These are phyloP conservation scores for Erebia ligea DNA, from an alignment of 2,888 invertebrate species.

Conservation along the genomic window DNA sequence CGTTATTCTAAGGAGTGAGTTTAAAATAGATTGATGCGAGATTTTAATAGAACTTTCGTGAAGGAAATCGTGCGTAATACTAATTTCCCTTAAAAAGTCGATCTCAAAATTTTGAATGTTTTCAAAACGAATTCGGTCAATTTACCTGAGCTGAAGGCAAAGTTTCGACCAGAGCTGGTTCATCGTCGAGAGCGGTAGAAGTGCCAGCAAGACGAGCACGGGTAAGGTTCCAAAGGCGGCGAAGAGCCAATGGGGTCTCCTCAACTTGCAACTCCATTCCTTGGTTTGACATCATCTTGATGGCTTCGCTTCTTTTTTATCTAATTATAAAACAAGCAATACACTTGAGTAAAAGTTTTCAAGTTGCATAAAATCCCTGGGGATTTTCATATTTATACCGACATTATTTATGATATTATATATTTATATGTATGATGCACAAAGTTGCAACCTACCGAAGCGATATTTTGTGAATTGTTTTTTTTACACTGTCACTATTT, in stretches of 20 bases:
- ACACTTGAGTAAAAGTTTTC: not conserved
- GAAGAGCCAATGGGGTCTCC: slow-evolving; percentile 76
- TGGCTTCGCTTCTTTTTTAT: slow-evolving; percentile 16
- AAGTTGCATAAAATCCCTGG: not conserved
- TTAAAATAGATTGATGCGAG: not conserved
- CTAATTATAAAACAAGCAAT: slow-evolving; percentile 14
- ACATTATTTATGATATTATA: no score
- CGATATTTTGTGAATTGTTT: no score
- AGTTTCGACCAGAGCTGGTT: slow-evolving; percentile 69
- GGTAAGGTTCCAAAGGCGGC: slow-evolving; percentile 78
- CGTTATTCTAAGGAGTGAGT: not conserved
- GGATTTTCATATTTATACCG: no score
- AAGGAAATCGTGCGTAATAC: not conserved
- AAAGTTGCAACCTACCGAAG: no score
- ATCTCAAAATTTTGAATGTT: not conserved
- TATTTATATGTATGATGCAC: no score
- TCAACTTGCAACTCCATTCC: slow-evolving; percentile 84
- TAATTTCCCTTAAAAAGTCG: not conserved
- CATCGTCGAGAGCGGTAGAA: slow-evolving; percentile 69
- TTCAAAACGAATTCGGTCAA: not conserved
- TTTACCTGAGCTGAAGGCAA: slow-evolving; percentile 74
- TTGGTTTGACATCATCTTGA: slow-evolving; percentile 73
- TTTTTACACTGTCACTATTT: no score
- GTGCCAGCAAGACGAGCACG: slow-evolving; percentile 77
- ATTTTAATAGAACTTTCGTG: not conserved